These are phyloP conservation scores for Oncorhynchus masou DNA, from an alignment of 2,113 vertebrate genomes.

Conservation along the genomic window DNA sequence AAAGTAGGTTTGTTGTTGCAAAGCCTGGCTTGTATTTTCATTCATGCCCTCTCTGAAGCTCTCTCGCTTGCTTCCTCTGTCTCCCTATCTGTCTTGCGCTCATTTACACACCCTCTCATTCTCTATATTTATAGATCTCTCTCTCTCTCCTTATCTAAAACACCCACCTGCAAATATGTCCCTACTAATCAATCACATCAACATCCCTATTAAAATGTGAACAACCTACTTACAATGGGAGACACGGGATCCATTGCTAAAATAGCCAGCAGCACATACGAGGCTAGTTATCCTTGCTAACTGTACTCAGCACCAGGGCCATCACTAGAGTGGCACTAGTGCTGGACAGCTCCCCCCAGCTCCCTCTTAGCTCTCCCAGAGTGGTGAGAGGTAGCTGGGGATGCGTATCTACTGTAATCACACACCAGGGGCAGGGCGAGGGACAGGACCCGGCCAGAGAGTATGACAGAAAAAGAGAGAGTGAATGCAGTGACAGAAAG, in stretches of 20 bases:
- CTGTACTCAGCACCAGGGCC: not conserved
- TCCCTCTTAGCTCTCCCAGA: not conserved
- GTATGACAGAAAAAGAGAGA: too few relatives aligned
- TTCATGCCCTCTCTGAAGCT: not conserved
- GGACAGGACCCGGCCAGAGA: not conserved
- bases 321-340: not conserved
- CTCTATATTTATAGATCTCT: too few relatives aligned
- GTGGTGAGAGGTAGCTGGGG: not conserved
- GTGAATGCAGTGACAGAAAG: not conserved
- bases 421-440: too few relatives aligned
- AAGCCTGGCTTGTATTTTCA: constrained; percentile 31
- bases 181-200: not conserved
- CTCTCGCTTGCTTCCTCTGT: constrained; percentile 6
- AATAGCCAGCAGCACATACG: not conserved
- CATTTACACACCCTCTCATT: not conserved
- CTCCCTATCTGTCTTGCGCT: not conserved
- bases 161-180: not conserved
- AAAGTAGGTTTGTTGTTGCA: constrained; percentile 5
- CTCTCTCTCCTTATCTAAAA: not conserved
- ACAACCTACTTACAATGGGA: not conserved
- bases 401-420: not conserved
- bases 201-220: not conserved
- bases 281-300: not conserved
- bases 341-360: not conserved
- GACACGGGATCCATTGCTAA: not conserved